Evolutionary conservation across 2,888 invertebrate species (phyloP), one percentile per base, ranked within the genome.

Genomic region (Frankliniella fusca): DNA sequence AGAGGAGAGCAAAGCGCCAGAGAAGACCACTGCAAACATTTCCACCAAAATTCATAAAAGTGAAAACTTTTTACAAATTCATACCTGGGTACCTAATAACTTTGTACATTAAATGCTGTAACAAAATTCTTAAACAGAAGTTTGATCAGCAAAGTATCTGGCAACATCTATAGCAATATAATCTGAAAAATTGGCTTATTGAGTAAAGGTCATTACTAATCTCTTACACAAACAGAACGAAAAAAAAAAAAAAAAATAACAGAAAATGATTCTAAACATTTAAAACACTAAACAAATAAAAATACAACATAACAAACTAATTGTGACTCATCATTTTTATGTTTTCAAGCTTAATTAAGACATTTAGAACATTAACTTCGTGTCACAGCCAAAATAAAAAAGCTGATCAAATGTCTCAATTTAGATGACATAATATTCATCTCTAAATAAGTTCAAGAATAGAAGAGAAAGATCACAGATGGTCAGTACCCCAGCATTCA

Each of bases 381-480:
- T 9, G 12, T 23, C 70, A 76, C 27, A 76, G 70, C 70, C 27
- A 27, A 70, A 70, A 61, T 61, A 3, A 76, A 23, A 23, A 5
- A 70, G 70, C 23, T 70, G 23, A 23, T 12, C 70, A 11, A 9
- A 27, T n/a, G 10, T 8, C 20, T 70, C 23, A 11, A 70, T 70
- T 70, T n/a, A 10, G 5, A 38, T 38, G 38, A 38, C 38, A 38
- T 38, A 38, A 38, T 3, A 38, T 38, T 38, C 3, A 38, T 38
- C 38, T 38, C 38, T 38, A 38, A 38, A 38, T 38, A 38, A 38
- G 38, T 38, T 38, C 38, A 10, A 23, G 70, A 76, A 23, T 8
- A 76, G 70, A 27, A 76, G 54, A 76, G 27, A 76, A 23, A 76
- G 27, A 76, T 76, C 70, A 76, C 70, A 76, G 70, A 76, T 76